Percentiles rank a stretch among this genome's conserved stretches.
phyloP scores from a whole-genome alignment of 2,888 invertebrate species.

The Epiperipatus broadwayi region DNA sequence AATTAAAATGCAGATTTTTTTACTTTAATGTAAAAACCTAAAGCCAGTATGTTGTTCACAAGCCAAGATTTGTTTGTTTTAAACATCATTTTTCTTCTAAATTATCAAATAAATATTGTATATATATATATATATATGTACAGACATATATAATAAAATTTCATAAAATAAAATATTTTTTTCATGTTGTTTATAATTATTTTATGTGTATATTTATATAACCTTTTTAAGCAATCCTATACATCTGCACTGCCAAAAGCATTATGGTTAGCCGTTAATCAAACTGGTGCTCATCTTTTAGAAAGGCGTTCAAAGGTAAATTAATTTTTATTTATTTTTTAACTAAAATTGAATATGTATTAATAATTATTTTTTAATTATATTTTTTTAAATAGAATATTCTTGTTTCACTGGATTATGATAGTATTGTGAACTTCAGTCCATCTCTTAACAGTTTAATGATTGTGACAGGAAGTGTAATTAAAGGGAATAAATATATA shows the following conservation, averaged over 20 bases:
- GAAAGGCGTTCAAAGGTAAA: slow-evolving; percentile 51
- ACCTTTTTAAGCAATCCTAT: slow-evolving; percentile 58
- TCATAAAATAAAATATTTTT: neutral
- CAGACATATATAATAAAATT: neutral
- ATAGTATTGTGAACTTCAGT: slow-evolving; percentile 68
- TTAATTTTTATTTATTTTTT: slow-evolving; percentile 12
- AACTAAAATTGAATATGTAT: slow-evolving; percentile 6
- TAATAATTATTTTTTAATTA: neutral
- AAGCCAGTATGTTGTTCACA: too few relatives aligned
- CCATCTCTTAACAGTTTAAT: slow-evolving; percentile 52
- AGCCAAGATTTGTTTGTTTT: too few relatives aligned
- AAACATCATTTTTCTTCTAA: too few relatives aligned
- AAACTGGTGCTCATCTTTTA: slow-evolving; percentile 68
- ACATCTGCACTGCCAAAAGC: slow-evolving; percentile 86
- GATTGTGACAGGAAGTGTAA: slow-evolving; percentile 41
- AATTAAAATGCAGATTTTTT: too few relatives aligned
- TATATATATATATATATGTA: neutral
- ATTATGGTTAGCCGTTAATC: slow-evolving; percentile 79
- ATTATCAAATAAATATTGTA: neutral
- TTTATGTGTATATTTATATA: slow-evolving; percentile 14
- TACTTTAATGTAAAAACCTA: too few relatives aligned
- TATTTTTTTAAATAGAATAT: slow-evolving; percentile 42
- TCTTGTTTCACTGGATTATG: slow-evolving; percentile 75
- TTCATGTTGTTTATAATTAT: neutral
- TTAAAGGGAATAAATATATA: slow-evolving; percentile 82